Percentiles rank a stretch among this genome's conserved stretches.
Evolutionary conservation across 2,113 vertebrate species (phyloP).

Genomic region (Poeciliopsis retropinna): DNA sequence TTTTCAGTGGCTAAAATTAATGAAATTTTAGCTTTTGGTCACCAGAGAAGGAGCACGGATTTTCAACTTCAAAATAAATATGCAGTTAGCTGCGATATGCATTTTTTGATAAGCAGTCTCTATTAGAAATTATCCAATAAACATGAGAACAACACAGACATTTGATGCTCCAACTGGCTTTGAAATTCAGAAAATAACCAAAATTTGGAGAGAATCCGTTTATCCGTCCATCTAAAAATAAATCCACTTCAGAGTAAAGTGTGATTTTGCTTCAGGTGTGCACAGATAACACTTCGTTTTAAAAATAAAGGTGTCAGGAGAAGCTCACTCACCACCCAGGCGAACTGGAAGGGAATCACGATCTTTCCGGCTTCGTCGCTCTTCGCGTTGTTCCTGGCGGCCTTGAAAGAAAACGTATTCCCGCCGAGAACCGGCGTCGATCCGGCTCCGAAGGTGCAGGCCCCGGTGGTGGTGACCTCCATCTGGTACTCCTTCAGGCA

Average conservation of each 20-base stretch:
- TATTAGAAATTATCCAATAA: neutral
- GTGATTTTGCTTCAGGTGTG: neutral
- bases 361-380: slow-evolving; percentile 84
- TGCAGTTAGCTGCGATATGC: too few relatives aligned
- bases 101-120: too few relatives aligned
- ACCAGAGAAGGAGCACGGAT: neutral
- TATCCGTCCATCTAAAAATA: too few relatives aligned
- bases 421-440: slow-evolving; percentile 93
- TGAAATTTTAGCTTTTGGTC: neutral
- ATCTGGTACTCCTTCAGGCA: slow-evolving; percentile 97
- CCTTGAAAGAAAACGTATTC: slow-evolving; percentile 92
- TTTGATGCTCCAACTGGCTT: neutral
- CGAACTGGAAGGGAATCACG: slow-evolving; percentile 92
- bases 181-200: neutral
- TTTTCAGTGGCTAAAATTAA: neutral
- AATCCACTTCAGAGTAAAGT: too few relatives aligned
- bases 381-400: slow-evolving; percentile 74
- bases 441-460: slow-evolving; percentile 89
- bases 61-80: neutral
- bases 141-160: neutral
- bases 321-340: slow-evolving; percentile 91
- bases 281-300: too few relatives aligned
- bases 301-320: too few relatives aligned
- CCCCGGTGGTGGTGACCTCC: slow-evolving; percentile 83
- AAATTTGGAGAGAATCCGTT: neutral